A percentile compares a stretch with the other conserved stretches of the same genome.
Conservation (phyloP, 2,888 invertebrate genomes). For the Urechis unicinctus region DNA sequence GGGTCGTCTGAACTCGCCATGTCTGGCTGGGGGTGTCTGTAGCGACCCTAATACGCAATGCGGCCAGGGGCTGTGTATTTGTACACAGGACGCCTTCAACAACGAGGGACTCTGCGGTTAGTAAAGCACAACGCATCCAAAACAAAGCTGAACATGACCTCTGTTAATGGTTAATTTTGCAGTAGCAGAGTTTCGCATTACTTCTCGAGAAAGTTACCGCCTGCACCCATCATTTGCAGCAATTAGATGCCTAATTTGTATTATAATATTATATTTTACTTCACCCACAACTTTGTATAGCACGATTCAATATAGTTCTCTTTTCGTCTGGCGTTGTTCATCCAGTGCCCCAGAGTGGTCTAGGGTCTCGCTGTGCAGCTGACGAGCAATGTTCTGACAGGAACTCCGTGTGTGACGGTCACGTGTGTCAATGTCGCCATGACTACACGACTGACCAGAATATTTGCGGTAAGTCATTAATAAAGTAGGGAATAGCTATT, state of each 20-base stretch:
- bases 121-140: too few relatives aligned
- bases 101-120: slow-evolving; percentile 13
- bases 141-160: too few relatives aligned
- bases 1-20: slow-evolving; percentile 15
- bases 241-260: too few relatives aligned
- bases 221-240: too few relatives aligned
- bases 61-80: slow-evolving; percentile 15
- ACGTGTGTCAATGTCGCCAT: slow-evolving; percentile 10
- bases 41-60: slow-evolving; percentile 19
- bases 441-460: slow-evolving; percentile 2
- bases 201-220: too few relatives aligned
- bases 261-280: too few relatives aligned
- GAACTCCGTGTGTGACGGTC: slow-evolving; percentile 11
- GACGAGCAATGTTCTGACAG: slow-evolving; percentile 13
- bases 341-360: slow-evolving; percentile 11
- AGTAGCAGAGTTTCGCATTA: too few relatives aligned
- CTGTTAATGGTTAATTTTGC: too few relatives aligned
- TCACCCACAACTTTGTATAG: too few relatives aligned
- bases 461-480: slow-evolving; percentile 11
- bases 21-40: slow-evolving; percentile 13
- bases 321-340: too few relatives aligned
- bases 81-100: slow-evolving; percentile 11
- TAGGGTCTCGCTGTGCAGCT: slow-evolving; percentile 9
- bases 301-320: too few relatives aligned
- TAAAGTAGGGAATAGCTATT: too few relatives aligned